Evolutionary conservation across 2,797 vertebrate species (phyloP).

Genomic region (Myotis daubentonii): DNA sequence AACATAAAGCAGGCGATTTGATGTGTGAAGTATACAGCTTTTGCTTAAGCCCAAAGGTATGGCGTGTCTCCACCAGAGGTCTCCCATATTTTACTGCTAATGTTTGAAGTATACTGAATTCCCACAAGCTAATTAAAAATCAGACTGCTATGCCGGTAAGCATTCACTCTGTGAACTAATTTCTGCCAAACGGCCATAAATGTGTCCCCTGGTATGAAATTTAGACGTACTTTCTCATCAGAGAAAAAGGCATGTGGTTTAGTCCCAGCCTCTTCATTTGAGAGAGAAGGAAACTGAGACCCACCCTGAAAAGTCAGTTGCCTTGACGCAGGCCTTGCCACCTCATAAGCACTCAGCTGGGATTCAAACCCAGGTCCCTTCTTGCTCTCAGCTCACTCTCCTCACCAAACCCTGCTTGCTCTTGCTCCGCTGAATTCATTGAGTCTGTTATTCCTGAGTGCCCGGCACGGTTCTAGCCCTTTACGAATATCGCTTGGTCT

Average conservation of each 20-base stretch:
- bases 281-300: conserved; percentile 46
- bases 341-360: not conserved
- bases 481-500: not conserved
- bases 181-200: conserved; percentile 77
- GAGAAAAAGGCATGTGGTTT: conserved; percentile 59
- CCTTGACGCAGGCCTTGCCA: not conserved
- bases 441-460: not conserved
- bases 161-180: conserved; percentile 73
- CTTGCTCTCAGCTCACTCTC: not conserved
- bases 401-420: not conserved
- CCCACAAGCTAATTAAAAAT: conserved; percentile 80
- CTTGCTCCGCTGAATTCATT: not conserved
- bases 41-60: conserved; percentile 67
- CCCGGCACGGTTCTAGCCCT: not conserved
- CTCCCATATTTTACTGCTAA: conserved; percentile 77
- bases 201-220: conserved; percentile 78
- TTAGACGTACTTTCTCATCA: conserved; percentile 76
- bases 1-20: conserved; percentile 11
- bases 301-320: not conserved
- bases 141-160: conserved; percentile 75
- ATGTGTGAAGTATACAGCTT: conserved; percentile 32
- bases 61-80: conserved; percentile 72
- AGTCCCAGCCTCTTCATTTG: conserved; percentile 41
- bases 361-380: not conserved
- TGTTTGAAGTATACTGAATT: conserved; percentile 73